Evolutionary conservation across 2,888 invertebrate species (phyloP).

Genomic region (Achlya flavicornis): DNA sequence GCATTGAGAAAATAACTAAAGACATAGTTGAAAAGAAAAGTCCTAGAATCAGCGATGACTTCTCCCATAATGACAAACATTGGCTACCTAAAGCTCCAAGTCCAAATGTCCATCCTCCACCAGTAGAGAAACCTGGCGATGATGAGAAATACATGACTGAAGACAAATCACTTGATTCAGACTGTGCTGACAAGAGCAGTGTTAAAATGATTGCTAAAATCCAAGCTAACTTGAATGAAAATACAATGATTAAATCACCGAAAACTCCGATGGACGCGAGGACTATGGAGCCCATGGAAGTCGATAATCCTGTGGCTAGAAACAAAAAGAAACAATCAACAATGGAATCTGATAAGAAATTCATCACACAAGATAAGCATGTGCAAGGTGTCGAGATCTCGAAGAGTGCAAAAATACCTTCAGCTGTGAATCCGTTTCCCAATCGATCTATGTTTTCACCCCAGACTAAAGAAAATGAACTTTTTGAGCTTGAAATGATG

Average conservation of each 20-base stretch:
- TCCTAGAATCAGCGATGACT: slow-evolving; percentile 53
- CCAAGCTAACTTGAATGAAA: slow-evolving; percentile 77
- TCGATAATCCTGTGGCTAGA: slow-evolving; percentile 56
- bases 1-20: slow-evolving; percentile 36
- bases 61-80: slow-evolving; percentile 62
- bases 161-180: slow-evolving; percentile 72
- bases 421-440: slow-evolving; percentile 67
- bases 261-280: slow-evolving; percentile 80
- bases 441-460: slow-evolving; percentile 89
- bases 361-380: slow-evolving; percentile 69
- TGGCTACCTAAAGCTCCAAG: slow-evolving; percentile 73
- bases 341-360: slow-evolving; percentile 71
- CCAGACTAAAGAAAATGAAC: slow-evolving; percentile 85
- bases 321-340: slow-evolving; percentile 63
- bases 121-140: slow-evolving; percentile 70
- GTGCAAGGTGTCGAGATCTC: slow-evolving; percentile 77
- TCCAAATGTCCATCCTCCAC: slow-evolving; percentile 67
- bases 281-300: slow-evolving; percentile 64
- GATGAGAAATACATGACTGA: slow-evolving; percentile 79
- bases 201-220: slow-evolving; percentile 79
- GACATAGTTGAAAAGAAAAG: slow-evolving; percentile 55
- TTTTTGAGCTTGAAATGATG: slow-evolving; percentile 86
- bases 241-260: slow-evolving; percentile 80
- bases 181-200: slow-evolving; percentile 72
- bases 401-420: slow-evolving; percentile 79